Percentiles rank a stretch among this genome's conserved stretches.
These are phyloP conservation scores for Drosophila paracracens DNA, from an alignment of 2,888 invertebrate genomes.

Conservation along the genomic window DNA sequence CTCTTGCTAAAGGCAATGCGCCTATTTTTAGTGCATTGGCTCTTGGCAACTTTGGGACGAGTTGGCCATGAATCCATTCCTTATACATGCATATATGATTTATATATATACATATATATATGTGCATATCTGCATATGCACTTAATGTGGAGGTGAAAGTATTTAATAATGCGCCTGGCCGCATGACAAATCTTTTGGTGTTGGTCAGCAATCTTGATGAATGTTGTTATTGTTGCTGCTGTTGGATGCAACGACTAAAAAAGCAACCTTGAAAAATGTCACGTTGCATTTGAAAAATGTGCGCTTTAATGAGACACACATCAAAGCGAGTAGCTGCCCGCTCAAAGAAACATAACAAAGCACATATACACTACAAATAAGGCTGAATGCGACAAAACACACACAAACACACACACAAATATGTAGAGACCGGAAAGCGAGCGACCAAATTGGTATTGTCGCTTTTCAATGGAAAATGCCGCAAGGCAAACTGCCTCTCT, in stretches of 20 bases:
- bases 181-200: constrained; percentile 75
- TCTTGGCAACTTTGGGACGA: constrained; percentile 44
- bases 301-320: constrained; percentile 55
- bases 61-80: constrained; percentile 64
- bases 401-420: constrained; percentile 12
- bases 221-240: constrained; percentile 23
- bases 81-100: constrained; percentile 2
- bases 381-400: constrained; percentile 33
- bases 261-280: constrained; percentile 62
- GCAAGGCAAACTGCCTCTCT: constrained; percentile 33
- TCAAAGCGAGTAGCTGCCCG: constrained; percentile 34
- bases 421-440: constrained; percentile 67
- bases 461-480: constrained; percentile 67
- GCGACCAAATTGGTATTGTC: constrained; percentile 65
- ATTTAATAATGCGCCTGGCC: constrained; percentile 74
- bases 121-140: constrained; percentile 21
- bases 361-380: constrained; percentile 34
- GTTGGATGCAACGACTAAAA: constrained; percentile 37
- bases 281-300: constrained; percentile 62
- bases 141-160: constrained; percentile 66
- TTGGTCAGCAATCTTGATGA: constrained; percentile 66
- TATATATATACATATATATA: neutral
- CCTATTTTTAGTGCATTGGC: constrained; percentile 79
- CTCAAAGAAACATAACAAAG: constrained; percentile 15
- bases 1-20: constrained; percentile 64